Evolutionary conservation across 2,888 invertebrate genomes (phyloP), one percentile per base, ranked within the genome.

Genomic region (Eupithecia subfuscata): DNA sequence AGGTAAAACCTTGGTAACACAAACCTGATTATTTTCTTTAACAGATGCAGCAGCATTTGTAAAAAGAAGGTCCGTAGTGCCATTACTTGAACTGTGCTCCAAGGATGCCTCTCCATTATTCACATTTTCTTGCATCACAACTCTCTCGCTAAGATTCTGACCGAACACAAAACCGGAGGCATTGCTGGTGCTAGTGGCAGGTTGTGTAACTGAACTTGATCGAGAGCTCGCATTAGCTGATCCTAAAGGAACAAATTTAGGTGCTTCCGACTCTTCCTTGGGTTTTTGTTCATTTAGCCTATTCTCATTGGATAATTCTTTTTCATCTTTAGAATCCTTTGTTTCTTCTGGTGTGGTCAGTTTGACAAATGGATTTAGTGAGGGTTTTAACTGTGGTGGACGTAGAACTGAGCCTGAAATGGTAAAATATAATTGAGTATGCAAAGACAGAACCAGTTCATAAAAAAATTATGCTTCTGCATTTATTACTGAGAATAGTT

Each of bases 131-230:
- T 96, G 96, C 56, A 96, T 96, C 45, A 97, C 95, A 14, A 98
- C 98, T 82, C 98, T 95, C 82, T 98, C 98, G 85, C 97, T 97
- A 70, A 98, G 95, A 91, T 98, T 98, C 90, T 98, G 98, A 1
- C 98, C 98, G 90, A 99, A 99, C 18, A 98, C 97, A 95, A 98
- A 98, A 52, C 96, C 96, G 34, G 81, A 80, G 40, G 95, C 94
- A 73, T 95, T 95, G 52, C 96, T 95, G 2, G 91, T 87, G 74
- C 87, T 87, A 0, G 92, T 86, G 18, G 91, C 84, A 1, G 92
- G 86, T 56, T 89, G 83, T 1, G 96, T 96, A 9, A 96, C 96
- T 68, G 95, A 94, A 75, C 96, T 83, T 8, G 89, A 87, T 34
- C 92, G 88, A 14, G 92, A 82, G 34, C 92, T 87, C 0, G 87